Evolutionary conservation across 2,797 vertebrate species (phyloP), one percentile per base, ranked within the genome.

Genomic region (Adrianichthys oophorus): DNA sequence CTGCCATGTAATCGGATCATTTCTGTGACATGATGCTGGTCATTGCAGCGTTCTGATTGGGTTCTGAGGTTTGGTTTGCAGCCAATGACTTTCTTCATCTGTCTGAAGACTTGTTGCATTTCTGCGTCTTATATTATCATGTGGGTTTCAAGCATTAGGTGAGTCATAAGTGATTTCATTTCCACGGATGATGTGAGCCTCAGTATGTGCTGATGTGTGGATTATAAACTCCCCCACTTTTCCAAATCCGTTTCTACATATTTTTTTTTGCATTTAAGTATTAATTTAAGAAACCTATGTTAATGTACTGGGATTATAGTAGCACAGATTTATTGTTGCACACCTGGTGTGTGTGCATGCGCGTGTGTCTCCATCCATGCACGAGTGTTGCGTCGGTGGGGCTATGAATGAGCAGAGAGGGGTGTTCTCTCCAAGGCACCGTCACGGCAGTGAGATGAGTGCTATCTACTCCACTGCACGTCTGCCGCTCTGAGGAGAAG

Each of bases 381-480:
- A 42, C 66, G 78, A 77, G 72, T 68, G 72, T 62, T 78, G 85
- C 63, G 59, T 74, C 55, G 69, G 83, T 49, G 19, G 80, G 74
- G 85, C 89, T 86, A 76, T 92, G 90, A 92, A 89, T 90, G 87
- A 82, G 72, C 69, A 77, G 72, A 74, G 72, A 82, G 79, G 84
- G 74, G 77, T 85, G 82, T 85, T 74, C 76, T 84, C 80, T 78
- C 73, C 7, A 73, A 85, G 78, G 82, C 78, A 77, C 53, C 76
- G 69, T 70, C 72, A 78, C 83, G 74, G 84, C 86, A 82, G 78
- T 80, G 87, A 83, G 81, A 81, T 79, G 64, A 87, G 76, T 72
- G 82, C 64, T 75, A 62, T 82, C 80, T 73, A 83, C 72, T 65
- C 63, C 44, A 60, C 82, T 69, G 70, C 80, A 78, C 73, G 64